Evolutionary conservation across 2,113 vertebrate genomes (phyloP).

Genomic region (Ranitomeya imitator): DNA sequence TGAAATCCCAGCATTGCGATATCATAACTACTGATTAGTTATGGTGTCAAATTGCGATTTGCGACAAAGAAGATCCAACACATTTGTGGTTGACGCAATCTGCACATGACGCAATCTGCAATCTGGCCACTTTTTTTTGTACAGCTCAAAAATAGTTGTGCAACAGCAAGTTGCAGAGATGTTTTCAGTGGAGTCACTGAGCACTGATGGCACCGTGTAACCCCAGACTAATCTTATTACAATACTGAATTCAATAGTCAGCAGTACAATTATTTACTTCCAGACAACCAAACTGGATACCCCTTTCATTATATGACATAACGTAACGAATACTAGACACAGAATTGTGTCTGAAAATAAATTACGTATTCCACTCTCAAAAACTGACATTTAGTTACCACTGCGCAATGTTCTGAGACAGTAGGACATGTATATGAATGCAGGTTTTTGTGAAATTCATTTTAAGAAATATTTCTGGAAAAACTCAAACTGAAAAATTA

Average conservation of each 20-base stretch:
- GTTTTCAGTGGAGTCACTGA: too few species aligned
- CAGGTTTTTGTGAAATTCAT: not conserved
- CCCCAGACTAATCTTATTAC: too few species aligned
- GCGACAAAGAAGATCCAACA: too few species aligned
- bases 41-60: too few species aligned
- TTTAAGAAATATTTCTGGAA: not conserved
- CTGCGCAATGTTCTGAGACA: constrained; percentile 78
- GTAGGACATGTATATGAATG: constrained; percentile 66
- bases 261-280: not conserved
- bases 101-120: too few species aligned
- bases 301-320: not conserved
- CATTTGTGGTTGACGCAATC: too few species aligned
- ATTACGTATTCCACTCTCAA: constrained; percentile 78
- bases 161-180: too few species aligned
- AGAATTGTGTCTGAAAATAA: constrained; percentile 67
- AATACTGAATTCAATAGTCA: not conserved
- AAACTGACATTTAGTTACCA: constrained; percentile 94
- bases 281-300: not conserved
- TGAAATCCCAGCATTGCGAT: too few species aligned
- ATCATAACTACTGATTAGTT: too few species aligned
- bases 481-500: not conserved
- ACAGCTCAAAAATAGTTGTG: too few species aligned
- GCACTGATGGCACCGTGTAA: too few species aligned
- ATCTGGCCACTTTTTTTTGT: too few species aligned
- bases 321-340: not conserved